phyloP scores from a whole-genome alignment of 92 coral and sea anemone species.

The Zoanthus gigantus region DNA sequence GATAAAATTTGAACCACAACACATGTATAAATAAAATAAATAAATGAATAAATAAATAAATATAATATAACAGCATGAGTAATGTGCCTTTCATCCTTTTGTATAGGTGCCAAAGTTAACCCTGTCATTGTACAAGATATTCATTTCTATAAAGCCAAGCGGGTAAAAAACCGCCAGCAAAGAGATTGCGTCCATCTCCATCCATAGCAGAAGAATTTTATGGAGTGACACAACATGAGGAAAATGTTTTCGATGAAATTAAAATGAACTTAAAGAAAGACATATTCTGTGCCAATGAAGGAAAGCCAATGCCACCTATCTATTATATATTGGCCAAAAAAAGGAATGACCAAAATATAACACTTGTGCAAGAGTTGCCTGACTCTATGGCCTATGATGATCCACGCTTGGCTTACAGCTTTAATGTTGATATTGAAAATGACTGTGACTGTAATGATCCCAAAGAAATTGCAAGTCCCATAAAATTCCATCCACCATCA shows the following conservation, averaged over 20 bases:
- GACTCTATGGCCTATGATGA: neutral
- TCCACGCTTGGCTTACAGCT: neutral
- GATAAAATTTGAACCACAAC: too few relatives aligned
- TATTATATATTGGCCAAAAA: neutral
- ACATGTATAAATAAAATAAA: neutral
- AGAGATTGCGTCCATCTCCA: constrained; percentile 53
- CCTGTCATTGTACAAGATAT: constrained; percentile 63
- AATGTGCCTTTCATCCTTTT: neutral
- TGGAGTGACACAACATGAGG: neutral
- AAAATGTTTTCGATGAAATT: neutral
- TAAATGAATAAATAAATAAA: neutral
- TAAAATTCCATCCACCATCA: neutral
- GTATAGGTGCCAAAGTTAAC: constrained; percentile 54
- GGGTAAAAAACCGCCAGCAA: constrained; percentile 62
- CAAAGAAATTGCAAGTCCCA: neutral
- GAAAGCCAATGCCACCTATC: constrained; percentile 12
- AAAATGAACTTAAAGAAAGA: neutral
- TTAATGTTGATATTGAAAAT: neutral
- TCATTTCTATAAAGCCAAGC: constrained; percentile 58
- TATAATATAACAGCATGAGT: neutral
- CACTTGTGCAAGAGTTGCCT: neutral
- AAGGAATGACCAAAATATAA: neutral
- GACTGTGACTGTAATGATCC: neutral
- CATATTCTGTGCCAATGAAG: constrained; percentile 3
- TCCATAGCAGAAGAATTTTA: constrained; percentile 50